phyloP scores from a whole-genome alignment of 2,797 vertebrate species.

The Phrynocephalus vlangalii region DNA sequence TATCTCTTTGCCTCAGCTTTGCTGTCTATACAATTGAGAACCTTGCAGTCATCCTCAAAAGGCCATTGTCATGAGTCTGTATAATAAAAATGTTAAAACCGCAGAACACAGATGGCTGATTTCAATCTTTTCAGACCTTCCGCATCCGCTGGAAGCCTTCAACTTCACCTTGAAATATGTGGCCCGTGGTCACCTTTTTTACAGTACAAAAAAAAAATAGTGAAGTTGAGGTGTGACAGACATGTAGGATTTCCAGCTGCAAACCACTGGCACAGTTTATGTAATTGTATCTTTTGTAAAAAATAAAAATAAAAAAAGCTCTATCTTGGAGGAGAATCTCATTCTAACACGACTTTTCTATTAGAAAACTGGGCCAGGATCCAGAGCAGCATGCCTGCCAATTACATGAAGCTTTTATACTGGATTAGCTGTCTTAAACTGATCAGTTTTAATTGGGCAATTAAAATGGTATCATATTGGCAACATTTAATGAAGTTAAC shows the following conservation, averaged over 20 bases:
- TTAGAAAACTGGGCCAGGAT: constrained; percentile 22
- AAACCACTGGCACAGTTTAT: not conserved
- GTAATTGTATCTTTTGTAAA: not conserved
- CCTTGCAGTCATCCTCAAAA: not conserved
- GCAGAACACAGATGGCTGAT: not conserved
- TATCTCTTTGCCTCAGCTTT: not conserved
- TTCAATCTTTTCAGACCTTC: not conserved
- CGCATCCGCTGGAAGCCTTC: not conserved
- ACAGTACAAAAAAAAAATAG: not conserved
- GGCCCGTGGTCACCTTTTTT: not conserved
- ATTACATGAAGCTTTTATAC: constrained; percentile 11
- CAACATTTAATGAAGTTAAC: constrained; percentile 17
- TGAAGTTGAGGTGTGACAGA: not conserved
- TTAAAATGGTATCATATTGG: constrained; percentile 16
- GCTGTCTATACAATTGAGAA: not conserved
- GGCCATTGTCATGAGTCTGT: not conserved
- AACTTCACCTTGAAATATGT: not conserved
- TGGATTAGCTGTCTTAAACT: constrained; percentile 22
- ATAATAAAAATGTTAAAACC: not conserved
- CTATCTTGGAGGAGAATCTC: not conserved
- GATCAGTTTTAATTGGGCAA: constrained; percentile 30
- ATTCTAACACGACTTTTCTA: not conserved
- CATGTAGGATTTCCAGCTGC: not conserved
- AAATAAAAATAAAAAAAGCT: not conserved
- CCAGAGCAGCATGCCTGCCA: not conserved